Evolutionary conservation across 2,888 invertebrate species (phyloP).

Genomic region (Drepanosiphum platanoidis): DNA sequence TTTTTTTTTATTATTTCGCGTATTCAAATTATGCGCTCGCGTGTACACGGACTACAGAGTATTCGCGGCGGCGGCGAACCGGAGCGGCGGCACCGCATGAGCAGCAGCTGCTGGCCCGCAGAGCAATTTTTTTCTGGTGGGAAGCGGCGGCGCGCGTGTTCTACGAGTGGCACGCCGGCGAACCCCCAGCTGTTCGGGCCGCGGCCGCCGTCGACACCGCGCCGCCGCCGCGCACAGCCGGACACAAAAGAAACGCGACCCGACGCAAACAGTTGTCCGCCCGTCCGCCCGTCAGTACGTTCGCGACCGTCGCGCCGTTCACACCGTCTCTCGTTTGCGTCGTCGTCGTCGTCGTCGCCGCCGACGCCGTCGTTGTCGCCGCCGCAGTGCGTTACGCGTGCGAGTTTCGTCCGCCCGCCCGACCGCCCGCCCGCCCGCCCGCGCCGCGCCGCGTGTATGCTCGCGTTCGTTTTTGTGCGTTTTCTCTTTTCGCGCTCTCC

Average conservation of each 20-base stretch:
- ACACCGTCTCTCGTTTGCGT: too few relatives aligned
- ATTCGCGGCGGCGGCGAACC: neutral
- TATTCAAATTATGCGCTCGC: too few relatives aligned
- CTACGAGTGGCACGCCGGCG: neutral
- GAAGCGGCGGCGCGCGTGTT: neutral
- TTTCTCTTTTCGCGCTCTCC: too few relatives aligned
- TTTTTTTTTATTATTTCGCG: too few relatives aligned
- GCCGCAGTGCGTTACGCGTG: too few relatives aligned
- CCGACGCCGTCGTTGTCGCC: too few relatives aligned
- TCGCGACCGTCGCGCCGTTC: neutral
- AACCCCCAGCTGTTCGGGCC: conserved; percentile 43
- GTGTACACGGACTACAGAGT: neutral
- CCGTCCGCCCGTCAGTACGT: conserved; percentile 22
- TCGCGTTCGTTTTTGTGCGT: neutral
- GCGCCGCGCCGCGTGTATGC: neutral
- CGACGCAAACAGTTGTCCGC: conserved; percentile 30
- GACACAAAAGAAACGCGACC: conserved; percentile 50
- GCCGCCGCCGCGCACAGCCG: conserved; percentile 13
- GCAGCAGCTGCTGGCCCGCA: conserved; percentile 2
- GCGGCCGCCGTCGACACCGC: too few relatives aligned
- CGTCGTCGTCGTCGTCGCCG: too few relatives aligned
- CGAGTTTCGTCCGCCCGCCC: too few relatives aligned
- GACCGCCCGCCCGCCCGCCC: too few relatives aligned
- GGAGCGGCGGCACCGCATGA: too few relatives aligned
- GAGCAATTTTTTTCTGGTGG: neutral